phyloP scores from a whole-genome alignment of 2,888 invertebrate genomes.

The Sclerodermus sp. region DNA sequence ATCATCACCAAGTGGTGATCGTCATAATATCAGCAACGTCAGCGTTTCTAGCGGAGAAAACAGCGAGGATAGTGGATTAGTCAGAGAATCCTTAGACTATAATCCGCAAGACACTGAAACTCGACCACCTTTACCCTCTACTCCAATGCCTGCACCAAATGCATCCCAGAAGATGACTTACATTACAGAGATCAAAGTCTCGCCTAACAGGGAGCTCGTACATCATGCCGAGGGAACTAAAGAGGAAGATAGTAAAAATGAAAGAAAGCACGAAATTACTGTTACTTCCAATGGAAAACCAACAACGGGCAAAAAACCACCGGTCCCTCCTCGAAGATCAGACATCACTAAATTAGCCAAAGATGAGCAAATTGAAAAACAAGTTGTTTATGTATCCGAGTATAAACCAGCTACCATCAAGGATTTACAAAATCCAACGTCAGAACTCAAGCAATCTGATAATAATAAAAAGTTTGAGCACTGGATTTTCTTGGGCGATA shows the following conservation, averaged over 20 bases:
- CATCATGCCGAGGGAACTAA: conserved; percentile 4
- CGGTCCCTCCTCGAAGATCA: conserved; percentile 59
- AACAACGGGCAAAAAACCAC: conserved; percentile 54
- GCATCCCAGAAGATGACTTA: conserved; percentile 62
- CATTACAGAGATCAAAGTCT: conserved; percentile 75
- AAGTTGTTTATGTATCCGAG: conserved; percentile 52
- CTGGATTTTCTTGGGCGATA: conserved; percentile 52
- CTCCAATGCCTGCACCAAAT: conserved; percentile 49
- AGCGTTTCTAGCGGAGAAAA: conserved; percentile 52
- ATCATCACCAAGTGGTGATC: conserved; percentile 31
- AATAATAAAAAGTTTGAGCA: conserved; percentile 49
- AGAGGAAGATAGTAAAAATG: conserved; percentile 24
- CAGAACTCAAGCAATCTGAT: conserved; percentile 18
- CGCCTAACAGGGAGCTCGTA: conserved; percentile 47
- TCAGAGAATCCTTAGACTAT: conserved; percentile 44
- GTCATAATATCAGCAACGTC: conserved; percentile 48
- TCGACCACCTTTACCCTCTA: conserved; percentile 54
- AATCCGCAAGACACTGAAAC: conserved; percentile 33
- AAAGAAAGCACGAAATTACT: conserved; percentile 24
- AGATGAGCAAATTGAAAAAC: conserved; percentile 38
- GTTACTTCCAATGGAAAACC: conserved; percentile 49
- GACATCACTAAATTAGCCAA: conserved; percentile 50
- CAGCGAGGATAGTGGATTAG: conserved; percentile 49
- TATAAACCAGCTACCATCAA: conserved; percentile 38
- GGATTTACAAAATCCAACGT: conserved; percentile 19